phyloP scores from a whole-genome alignment of 2,113 vertebrate genomes.

The Pluvianellus socialis region DNA sequence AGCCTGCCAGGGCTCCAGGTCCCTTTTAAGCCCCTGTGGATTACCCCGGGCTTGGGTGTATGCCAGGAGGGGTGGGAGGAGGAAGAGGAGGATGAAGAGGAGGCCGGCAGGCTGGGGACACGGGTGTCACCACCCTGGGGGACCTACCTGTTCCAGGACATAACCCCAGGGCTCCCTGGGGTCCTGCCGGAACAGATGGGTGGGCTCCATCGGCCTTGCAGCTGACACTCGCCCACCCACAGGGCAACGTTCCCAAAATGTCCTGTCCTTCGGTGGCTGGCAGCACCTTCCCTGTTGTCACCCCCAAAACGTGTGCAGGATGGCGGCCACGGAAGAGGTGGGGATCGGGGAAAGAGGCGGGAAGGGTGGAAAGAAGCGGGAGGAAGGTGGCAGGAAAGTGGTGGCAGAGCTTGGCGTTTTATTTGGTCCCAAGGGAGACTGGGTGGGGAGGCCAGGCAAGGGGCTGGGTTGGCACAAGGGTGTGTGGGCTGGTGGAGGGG shows the following conservation, averaged over 20 bases:
- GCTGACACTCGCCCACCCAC: background rate
- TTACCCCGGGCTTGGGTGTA: background rate
- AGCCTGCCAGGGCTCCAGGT: background rate
- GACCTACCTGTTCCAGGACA: background rate
- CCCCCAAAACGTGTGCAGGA: rapidly evolving
- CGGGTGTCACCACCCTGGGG: background rate
- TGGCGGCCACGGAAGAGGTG: background rate
- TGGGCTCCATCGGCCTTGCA: background rate
- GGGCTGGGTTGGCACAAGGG: background rate
- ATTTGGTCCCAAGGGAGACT: slow-evolving; percentile 8
- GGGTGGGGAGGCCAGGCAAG: rapidly evolving
- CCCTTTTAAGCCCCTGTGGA: slow-evolving; percentile 24
- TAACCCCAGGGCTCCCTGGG: background rate
- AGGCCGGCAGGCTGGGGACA: background rate
- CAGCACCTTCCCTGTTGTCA: background rate
- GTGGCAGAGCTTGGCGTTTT: background rate
- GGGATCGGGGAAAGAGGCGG: background rate
- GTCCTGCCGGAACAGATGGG: background rate
- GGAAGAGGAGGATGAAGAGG: slow-evolving; percentile 7
- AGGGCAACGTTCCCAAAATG: background rate
- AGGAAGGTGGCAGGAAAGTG: background rate
- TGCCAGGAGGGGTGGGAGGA: background rate
- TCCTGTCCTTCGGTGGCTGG: background rate
- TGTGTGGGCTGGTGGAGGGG: background rate
- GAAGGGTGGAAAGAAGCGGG: background rate